Percentiles rank a stretch among this genome's conserved stretches.
Evolutionary conservation across 2,113 vertebrate species (phyloP).

Genomic region (Osmerus mordax): DNA sequence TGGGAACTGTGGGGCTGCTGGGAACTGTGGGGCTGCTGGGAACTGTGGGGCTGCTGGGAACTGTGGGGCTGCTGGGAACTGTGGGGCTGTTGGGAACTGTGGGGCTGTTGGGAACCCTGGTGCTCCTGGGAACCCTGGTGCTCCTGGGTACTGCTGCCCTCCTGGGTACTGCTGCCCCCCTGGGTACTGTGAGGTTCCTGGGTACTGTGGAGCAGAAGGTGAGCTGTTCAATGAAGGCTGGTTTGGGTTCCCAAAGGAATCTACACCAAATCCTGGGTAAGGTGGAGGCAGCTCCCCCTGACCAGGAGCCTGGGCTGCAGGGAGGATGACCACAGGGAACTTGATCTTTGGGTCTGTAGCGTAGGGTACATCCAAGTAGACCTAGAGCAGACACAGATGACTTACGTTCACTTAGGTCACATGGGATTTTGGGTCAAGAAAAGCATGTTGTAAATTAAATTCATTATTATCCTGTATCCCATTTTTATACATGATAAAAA

Average conservation of each 20-base stretch:
- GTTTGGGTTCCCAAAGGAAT: constrained; percentile 24
- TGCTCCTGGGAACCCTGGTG: constrained; percentile 11
- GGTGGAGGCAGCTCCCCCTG: constrained; percentile 5
- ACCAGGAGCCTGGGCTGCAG: constrained; percentile 1
- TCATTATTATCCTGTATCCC: background rate
- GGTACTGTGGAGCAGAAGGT: background rate
- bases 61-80: no score
- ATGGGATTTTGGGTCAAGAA: no score
- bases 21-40: constrained; percentile 32
- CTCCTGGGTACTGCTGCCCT: background rate
- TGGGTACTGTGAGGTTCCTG: background rate
- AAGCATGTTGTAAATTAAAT: background rate
- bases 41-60: no score
- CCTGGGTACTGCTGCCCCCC: background rate
- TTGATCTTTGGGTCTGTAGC: constrained; percentile 61
- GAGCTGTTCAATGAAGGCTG: background rate
- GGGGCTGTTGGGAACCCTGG: background rate
- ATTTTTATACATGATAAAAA: background rate
- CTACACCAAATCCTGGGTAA: constrained; percentile 29
- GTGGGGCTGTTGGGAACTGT: no score
- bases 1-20: no score
- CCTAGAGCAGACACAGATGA: constrained; percentile 36
- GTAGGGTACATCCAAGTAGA: constrained; percentile 63
- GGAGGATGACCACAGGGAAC: constrained; percentile 55
- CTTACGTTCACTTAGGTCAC: background rate